Evolutionary conservation across 2,113 vertebrate genomes (phyloP), one percentile per base, ranked within the genome.

Genomic region (Paradisaea rubra): DNA sequence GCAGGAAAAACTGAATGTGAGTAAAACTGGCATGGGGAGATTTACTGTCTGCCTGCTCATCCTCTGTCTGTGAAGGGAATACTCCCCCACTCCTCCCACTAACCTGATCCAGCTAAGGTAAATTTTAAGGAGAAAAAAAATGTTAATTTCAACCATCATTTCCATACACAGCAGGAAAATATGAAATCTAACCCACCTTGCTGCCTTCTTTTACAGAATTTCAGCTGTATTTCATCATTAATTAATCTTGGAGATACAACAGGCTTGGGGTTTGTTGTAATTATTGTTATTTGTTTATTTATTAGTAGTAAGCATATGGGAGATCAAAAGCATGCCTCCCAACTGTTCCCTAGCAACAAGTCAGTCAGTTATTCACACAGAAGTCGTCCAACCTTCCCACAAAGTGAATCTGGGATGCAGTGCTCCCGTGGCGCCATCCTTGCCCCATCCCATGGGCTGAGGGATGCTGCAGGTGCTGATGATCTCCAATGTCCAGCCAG

Each of bases 201-300:
- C 69, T 66, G 80, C 64, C 68, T 47, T 53, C 85, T 96, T 97
- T 95, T 91, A 79, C 92, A 96, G 94, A 94, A 97, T 97, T 89
- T 81, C 84, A 96, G 91, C 88, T 65, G 41, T 97, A 97, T 97
- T 98, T 98, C 95, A 97, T 97, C 95, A 94, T 98, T 98, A 98
- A 97, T 98, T 98, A 97, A 97, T 98, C 96, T 95, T 94, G 83
- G 93, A 95, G 94, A 94, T 97, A 97, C 96, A 97, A 95, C 96
- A 97, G 97, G 96, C 97, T 98, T 96, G 96, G 96, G 96, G 97
- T 97, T 97, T 94, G 91, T 97, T 96, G 96, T 97, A 97, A 98
- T 98, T 97, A 98, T 97, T 97, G 97, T 94, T 97, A 97, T 97
- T 97, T 97, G 96, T 96, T 97, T 98, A 97, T 97, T 97, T 98